phyloP scores from a whole-genome alignment of 2,797 vertebrate species.

The Hydrophis major region DNA sequence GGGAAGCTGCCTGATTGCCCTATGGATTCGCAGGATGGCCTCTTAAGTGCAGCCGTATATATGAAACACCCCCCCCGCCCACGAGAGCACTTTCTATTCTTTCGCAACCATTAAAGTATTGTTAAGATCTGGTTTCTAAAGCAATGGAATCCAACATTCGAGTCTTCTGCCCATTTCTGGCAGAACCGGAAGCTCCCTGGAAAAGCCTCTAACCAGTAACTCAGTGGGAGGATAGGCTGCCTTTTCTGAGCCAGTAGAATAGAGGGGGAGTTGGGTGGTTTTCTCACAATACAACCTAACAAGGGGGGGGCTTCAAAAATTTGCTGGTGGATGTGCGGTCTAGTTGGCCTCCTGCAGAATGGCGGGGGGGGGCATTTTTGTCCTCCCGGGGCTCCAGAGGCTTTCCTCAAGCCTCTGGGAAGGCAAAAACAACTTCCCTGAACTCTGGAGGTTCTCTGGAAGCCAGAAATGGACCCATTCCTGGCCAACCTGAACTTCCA shows the following conservation, averaged over 20 bases:
- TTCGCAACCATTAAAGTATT: not conserved
- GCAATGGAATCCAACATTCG: not conserved
- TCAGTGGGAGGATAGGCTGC: too few species aligned
- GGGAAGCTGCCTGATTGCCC: not conserved
- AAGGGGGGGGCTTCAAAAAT: too few species aligned
- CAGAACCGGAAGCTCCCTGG: not conserved
- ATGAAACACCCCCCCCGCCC: not conserved
- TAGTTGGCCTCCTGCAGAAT: too few species aligned
- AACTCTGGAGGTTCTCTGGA: too few species aligned
- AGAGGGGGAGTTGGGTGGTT: not conserved
- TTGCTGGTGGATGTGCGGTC: too few species aligned
- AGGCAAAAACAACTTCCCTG: too few species aligned
- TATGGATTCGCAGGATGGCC: slow-evolving; percentile 15
- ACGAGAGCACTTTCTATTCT: not conserved
- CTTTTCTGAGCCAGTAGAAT: not conserved
- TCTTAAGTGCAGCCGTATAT: not conserved
- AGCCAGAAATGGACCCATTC: too few species aligned
- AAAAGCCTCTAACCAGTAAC: not conserved
- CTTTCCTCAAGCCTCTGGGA: too few species aligned
- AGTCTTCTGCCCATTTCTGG: not conserved
- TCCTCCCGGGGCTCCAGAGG: too few species aligned
- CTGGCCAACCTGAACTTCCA: too few species aligned
- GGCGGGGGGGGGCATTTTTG: too few species aligned
- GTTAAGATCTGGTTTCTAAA: not conserved
- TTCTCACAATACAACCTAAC: not conserved